Percentiles rank a stretch among this genome's conserved stretches.
Conservation (phyloP, 2,888 invertebrate genomes). For the Lathronympha strigana region DNA sequence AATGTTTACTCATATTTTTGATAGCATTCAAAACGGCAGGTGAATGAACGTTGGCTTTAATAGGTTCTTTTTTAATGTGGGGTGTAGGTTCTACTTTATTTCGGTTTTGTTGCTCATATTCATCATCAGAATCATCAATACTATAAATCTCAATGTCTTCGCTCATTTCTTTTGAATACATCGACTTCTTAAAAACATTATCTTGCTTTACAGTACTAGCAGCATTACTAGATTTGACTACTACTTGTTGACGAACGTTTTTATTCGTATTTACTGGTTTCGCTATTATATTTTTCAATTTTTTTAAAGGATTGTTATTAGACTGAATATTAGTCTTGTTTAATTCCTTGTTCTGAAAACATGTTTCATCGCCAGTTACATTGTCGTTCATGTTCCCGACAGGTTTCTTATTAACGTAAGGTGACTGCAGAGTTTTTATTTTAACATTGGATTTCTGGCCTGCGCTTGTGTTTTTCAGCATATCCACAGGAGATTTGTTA, state of each 20-base stretch:
- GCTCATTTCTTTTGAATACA: conserved; percentile 52
- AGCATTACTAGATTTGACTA: conserved; percentile 44
- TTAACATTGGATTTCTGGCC: conserved; percentile 32
- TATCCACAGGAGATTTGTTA: not conserved
- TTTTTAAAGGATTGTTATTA: conserved; percentile 60
- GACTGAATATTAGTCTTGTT: conserved; percentile 49
- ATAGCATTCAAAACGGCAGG: conserved; percentile 44
- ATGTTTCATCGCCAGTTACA: conserved; percentile 40
- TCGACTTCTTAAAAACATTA: conserved; percentile 45
- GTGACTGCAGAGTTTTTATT: conserved; percentile 14
- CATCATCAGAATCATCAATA: conserved; percentile 77
- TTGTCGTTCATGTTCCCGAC: conserved; percentile 42
- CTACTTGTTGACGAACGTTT: conserved; percentile 45
- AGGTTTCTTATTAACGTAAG: not conserved
- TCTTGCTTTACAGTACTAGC: conserved; percentile 46
- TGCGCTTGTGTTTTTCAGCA: conserved; percentile 4
- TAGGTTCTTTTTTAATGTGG: conserved; percentile 32
- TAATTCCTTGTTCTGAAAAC: conserved; percentile 32
- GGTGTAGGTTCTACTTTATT: conserved; percentile 41
- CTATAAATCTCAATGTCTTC: conserved; percentile 72
- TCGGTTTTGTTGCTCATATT: conserved; percentile 44
- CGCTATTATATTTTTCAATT: conserved; percentile 64
- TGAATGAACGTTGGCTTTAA: conserved; percentile 44
- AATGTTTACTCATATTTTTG: conserved; percentile 62
- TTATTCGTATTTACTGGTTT: conserved; percentile 54